Evolutionary conservation across 2,888 invertebrate species (phyloP).

Genomic region (Tipula helvola): DNA sequence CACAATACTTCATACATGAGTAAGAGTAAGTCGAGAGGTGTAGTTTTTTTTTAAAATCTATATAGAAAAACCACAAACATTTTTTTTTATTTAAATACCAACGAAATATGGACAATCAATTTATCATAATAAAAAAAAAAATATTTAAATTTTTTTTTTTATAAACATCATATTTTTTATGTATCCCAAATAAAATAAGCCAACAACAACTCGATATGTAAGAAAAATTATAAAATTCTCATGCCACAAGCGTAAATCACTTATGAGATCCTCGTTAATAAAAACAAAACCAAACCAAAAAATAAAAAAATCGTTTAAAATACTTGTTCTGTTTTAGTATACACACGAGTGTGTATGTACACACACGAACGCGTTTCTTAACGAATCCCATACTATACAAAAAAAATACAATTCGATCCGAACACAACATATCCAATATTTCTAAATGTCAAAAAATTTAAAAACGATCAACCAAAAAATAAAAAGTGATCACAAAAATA

Average conservation of each 20-base stretch:
- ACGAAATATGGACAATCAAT: conserved; percentile 8
- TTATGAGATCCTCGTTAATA: conserved; percentile 10
- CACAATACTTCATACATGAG: neutral
- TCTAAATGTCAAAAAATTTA: conserved; percentile 4
- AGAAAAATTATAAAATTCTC: conserved; percentile 10
- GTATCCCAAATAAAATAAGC: neutral
- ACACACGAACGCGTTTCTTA: neutral
- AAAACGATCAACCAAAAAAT: neutral
- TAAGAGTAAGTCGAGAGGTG: neutral
- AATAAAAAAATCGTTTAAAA: conserved; percentile 6
- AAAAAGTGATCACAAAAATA: neutral
- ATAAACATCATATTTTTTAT: neutral
- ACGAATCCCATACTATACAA: neutral
- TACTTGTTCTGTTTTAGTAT: neutral
- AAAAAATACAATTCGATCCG: neutral
- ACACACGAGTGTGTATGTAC: neutral
- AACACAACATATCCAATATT: conserved; percentile 6
- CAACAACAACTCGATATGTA: neutral
- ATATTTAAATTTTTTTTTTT: neutral
- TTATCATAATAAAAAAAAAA: conserved; percentile 7
- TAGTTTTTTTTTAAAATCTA: neutral
- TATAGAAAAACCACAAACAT: neutral
- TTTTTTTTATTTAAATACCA: neutral
- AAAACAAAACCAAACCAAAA: conserved; percentile 5
- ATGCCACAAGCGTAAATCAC: conserved; percentile 10